A percentile compares a stretch with the other conserved stretches of the same genome.
phyloP scores from a whole-genome alignment of 2,113 vertebrate genomes.

The Lophochroa leadbeateri region DNA sequence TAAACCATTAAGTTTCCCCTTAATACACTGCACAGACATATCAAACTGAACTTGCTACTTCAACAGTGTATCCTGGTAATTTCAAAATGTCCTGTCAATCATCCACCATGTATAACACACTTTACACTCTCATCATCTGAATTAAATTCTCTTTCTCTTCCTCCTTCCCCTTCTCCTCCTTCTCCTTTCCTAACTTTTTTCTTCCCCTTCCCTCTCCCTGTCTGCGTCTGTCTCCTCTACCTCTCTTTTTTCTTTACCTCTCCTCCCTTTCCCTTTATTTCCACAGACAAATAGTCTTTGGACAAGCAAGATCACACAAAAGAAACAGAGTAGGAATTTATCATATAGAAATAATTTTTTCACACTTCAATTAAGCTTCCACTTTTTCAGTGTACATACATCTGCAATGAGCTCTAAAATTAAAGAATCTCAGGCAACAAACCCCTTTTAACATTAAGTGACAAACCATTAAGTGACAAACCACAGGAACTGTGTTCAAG shows the following conservation, averaged over 20 bases:
- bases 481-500: background rate
- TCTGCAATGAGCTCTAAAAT: background rate
- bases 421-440: background rate
- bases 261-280: background rate
- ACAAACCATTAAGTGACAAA: background rate
- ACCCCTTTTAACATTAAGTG: background rate
- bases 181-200: background rate
- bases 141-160: background rate
- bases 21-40: background rate
- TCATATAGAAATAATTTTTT: background rate
- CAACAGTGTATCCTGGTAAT: background rate
- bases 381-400: background rate
- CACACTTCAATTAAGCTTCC: background rate
- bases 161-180: background rate
- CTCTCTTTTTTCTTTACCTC: background rate
- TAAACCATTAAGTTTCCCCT: background rate
- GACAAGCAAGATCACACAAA: background rate
- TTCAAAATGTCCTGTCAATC: background rate
- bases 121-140: background rate
- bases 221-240: background rate
- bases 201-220: background rate
- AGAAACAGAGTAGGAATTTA: background rate
- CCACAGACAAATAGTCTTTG: background rate
- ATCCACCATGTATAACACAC: background rate
- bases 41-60: background rate